A percentile compares a stretch with the other conserved stretches of the same genome.
Evolutionary conservation across 2,113 vertebrate genomes (phyloP).

Genomic region (Lepus timidus): DNA sequence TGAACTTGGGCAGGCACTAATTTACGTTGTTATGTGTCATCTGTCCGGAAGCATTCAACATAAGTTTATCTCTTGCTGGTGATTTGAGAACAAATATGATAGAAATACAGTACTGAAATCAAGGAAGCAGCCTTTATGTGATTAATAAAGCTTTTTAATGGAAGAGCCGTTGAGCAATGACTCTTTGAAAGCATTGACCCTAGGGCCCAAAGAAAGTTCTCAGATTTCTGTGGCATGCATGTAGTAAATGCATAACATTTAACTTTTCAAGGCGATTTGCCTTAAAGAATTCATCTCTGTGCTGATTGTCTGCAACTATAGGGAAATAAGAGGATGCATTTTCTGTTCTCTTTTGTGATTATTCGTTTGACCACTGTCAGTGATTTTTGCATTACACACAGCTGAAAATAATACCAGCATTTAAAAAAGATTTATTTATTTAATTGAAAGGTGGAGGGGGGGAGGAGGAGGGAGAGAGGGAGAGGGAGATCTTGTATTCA

Average conservation of each 20-base stretch:
- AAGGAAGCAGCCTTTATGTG: constrained; percentile 50
- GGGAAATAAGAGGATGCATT: constrained; percentile 15
- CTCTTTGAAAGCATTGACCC: constrained; percentile 26
- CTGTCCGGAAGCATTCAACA: constrained; percentile 5
- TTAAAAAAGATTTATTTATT: not conserved
- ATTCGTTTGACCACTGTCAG: not conserved
- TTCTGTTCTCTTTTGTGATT: constrained; percentile 39
- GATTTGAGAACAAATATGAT: constrained; percentile 45
- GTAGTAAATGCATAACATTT: constrained; percentile 14
- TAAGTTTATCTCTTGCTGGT: constrained; percentile 36
- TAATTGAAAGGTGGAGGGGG: no score
- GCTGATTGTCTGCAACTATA: not conserved
- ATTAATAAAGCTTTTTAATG: constrained; percentile 64
- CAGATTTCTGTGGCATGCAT: constrained; percentile 7
- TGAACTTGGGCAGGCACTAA: constrained; percentile 41
- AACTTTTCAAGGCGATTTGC: constrained; percentile 14
- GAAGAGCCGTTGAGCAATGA: not conserved
- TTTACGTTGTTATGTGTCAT: constrained; percentile 38
- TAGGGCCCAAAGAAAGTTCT: not conserved
- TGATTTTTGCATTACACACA: constrained; percentile 41
- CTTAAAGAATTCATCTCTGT: not conserved
- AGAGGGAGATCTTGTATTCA: no score
- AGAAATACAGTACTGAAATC: constrained; percentile 43
- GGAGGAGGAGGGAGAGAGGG: no score
- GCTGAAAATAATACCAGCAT: constrained; percentile 44